Percentiles rank a stretch among this genome's conserved stretches.
phyloP scores from a whole-genome alignment of 1,140 invertebrate species.

The Hycleus cichorii region DNA sequence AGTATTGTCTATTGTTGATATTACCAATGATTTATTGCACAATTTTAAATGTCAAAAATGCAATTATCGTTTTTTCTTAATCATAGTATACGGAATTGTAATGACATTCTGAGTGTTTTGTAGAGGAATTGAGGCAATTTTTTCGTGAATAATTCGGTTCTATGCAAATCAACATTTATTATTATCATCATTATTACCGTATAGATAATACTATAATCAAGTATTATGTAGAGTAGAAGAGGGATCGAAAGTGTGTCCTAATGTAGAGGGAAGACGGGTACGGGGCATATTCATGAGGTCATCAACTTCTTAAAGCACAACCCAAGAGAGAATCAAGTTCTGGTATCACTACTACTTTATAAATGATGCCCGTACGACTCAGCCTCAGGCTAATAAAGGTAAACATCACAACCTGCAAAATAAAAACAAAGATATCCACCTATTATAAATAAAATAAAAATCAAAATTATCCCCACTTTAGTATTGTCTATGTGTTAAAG shows the following conservation, averaged over 20 bases:
- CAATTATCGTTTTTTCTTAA: no score
- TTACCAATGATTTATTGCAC: neutral
- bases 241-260: constrained; percentile 12
- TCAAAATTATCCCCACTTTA: constrained; percentile 34
- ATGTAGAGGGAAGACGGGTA: constrained; percentile 6
- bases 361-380: constrained; percentile 39
- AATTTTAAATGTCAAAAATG: no score
- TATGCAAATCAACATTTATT: no score
- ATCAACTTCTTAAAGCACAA: constrained; percentile 35
- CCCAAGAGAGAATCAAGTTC: constrained; percentile 37
- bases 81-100: no score
- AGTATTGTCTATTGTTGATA: constrained; percentile 6
- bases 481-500: no score
- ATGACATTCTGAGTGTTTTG: no score
- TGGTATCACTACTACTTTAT: constrained; percentile 39
- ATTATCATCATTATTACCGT: no score
- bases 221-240: neutral
- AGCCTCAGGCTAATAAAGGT: constrained; percentile 33
- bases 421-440: constrained; percentile 35
- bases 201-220: no score
- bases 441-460: constrained; percentile 31
- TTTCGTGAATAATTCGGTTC: no score
- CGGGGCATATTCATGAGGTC: constrained; percentile 32
- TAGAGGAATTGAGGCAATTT: no score
- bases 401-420: constrained; percentile 39